These are phyloP conservation scores for Microchirus variegatus DNA, from an alignment of 2,797 vertebrate species.

Conservation along the genomic window DNA sequence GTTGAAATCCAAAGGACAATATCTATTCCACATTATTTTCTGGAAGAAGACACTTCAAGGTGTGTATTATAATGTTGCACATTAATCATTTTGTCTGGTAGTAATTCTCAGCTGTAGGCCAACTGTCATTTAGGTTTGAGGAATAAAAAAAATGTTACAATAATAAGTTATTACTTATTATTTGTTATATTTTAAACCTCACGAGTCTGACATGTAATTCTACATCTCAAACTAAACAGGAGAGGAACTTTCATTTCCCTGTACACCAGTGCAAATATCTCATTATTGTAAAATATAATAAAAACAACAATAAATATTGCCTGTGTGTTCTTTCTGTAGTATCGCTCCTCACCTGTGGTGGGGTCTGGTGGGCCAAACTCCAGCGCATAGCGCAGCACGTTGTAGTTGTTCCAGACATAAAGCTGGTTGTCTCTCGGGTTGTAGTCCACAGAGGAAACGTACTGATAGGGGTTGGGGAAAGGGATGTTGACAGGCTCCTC, in stretches of 20 bases:
- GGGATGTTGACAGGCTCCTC: conserved; percentile 86
- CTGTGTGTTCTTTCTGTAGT: not conserved
- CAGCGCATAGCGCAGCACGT: conserved; percentile 89
- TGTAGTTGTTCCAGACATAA: conserved; percentile 97
- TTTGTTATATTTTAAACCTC: too few species aligned
- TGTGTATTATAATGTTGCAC: too few species aligned
- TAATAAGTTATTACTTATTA: too few species aligned
- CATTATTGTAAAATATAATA: not conserved
- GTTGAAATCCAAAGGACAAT: too few species aligned
- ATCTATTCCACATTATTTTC: not conserved
- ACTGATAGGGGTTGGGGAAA: conserved; percentile 96
- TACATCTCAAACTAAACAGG: too few species aligned
- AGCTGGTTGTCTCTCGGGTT: conserved; percentile 97
- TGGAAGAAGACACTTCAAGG: too few species aligned
- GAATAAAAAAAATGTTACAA: not conserved
- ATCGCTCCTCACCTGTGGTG: conserved; percentile 81
- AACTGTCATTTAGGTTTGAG: not conserved
- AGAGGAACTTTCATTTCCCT: not conserved
- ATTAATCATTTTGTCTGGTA: not conserved
- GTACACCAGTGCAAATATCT: not conserved
- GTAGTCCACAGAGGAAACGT: conserved; percentile 93
- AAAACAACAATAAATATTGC: not conserved
- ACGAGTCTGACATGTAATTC: too few species aligned
- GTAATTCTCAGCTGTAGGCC: not conserved
- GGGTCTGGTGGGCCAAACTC: conserved; percentile 90